A percentile compares a stretch with the other conserved stretches of the same genome.
phyloP scores from a whole-genome alignment of 2,113 vertebrate species.

The Dasyornis broadbenti region DNA sequence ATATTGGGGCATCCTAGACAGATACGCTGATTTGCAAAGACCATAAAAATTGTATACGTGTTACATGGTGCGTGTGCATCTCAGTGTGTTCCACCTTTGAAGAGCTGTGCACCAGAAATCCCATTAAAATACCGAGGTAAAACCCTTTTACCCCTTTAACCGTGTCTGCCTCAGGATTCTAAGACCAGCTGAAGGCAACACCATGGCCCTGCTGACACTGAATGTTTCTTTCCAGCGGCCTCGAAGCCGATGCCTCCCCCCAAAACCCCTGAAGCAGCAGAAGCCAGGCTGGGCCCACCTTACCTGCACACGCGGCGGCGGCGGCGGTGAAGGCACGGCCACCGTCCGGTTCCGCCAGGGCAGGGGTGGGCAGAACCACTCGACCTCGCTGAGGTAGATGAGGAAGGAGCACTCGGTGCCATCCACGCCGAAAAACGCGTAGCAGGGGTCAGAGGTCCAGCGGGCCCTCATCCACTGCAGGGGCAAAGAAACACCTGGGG shows the following conservation, averaged over 20 bases:
- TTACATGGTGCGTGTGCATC: too few species aligned
- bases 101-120: too few species aligned
- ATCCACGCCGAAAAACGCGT: constrained; percentile 92
- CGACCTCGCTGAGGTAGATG: constrained; percentile 94
- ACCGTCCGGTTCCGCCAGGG: constrained; percentile 85
- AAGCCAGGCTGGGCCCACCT: not conserved
- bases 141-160: too few species aligned
- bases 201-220: not conserved
- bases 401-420: constrained; percentile 97
- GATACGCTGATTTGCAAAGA: too few species aligned
- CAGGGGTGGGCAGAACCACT: constrained; percentile 96
- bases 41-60: too few species aligned
- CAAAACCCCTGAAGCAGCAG: fast-evolving
- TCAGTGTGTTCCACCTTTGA: too few species aligned
- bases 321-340: constrained; percentile 56
- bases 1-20: too few species aligned
- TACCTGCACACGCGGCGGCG: constrained; percentile 80
- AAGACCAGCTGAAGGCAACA: too few species aligned
- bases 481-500: not conserved
- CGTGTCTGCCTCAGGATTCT: too few species aligned
- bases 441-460: constrained; percentile 98
- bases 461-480: constrained; percentile 95
- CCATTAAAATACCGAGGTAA: too few species aligned
- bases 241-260: fast-evolving
- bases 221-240: not conserved